These are phyloP conservation scores for Aphelenchoides besseyi DNA, from an alignment of 1,140 invertebrate genomes.

Conservation along the genomic window DNA sequence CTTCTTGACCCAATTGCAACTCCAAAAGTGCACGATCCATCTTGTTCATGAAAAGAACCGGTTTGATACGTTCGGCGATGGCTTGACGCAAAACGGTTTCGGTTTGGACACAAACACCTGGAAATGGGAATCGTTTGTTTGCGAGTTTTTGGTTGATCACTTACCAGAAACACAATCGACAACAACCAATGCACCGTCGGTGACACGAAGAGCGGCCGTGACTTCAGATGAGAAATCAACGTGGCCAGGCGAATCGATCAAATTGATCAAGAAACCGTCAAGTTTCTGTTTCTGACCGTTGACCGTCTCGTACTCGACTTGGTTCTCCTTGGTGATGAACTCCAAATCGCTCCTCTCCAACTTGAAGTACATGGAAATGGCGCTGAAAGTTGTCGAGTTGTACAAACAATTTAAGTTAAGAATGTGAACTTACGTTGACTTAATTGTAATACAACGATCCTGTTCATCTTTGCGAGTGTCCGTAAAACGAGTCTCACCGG, in stretches of 20 bases:
- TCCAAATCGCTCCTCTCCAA: conserved; percentile 78
- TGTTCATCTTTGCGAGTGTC: conserved; percentile 99
- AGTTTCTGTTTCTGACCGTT: conserved; percentile 80
- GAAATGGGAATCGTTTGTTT: conserved; percentile 30
- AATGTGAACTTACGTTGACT: conserved; percentile 83
- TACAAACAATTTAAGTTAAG: conserved; percentile 20
- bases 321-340: conserved; percentile 69
- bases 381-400: conserved; percentile 69
- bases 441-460: conserved; percentile 99
- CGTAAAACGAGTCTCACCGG: conserved; percentile 97
- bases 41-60: conserved; percentile 99
- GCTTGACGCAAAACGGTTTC: conserved; percentile 97
- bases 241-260: conserved; percentile 98
- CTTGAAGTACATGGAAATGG: conserved; percentile 97
- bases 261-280: conserved; percentile 96
- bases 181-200: conserved; percentile 95
- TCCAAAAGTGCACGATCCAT: conserved; percentile 94
- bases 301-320: conserved; percentile 66
- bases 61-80: conserved; percentile 97
- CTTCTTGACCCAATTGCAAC: conserved; percentile 84
- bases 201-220: conserved; percentile 95
- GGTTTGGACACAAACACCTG: conserved; percentile 97
- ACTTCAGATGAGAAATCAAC: conserved; percentile 99
- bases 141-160: conserved; percentile 12
- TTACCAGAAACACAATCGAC: conserved; percentile 98